These are phyloP conservation scores for Drosophila yakuba DNA, from an alignment of 1,140 invertebrate species.

Conservation along the genomic window DNA sequence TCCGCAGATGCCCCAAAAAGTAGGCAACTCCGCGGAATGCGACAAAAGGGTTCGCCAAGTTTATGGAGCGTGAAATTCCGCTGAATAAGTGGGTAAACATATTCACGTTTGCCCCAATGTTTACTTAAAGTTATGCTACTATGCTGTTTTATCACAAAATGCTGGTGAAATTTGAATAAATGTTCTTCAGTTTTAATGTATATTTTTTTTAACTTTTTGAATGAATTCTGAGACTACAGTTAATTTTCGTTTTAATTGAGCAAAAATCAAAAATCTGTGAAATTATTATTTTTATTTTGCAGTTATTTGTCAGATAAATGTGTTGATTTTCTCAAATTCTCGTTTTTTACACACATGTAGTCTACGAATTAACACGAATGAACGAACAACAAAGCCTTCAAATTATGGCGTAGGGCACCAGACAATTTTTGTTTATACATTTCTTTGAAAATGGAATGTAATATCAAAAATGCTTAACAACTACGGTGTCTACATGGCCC, in stretches of 20 bases:
- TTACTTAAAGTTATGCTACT: no score
- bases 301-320: no score
- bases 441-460: conserved; percentile 11
- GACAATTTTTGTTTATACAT: conserved; percentile 43
- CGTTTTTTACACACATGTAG: neutral
- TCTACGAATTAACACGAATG: conserved; percentile 3
- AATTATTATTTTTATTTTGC: no score
- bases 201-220: no score
- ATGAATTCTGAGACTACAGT: no score
- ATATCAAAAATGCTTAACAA: conserved; percentile 28
- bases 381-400: conserved; percentile 24
- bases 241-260: neutral
- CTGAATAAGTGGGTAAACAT: conserved; percentile 10
- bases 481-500: conserved; percentile 23
- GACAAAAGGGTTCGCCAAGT: conserved; percentile 13
- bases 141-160: neutral
- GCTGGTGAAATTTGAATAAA: no score
- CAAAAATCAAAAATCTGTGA: neutral
- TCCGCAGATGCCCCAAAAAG: conserved; percentile 47
- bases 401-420: conserved; percentile 32
- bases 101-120: neutral
- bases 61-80: conserved; percentile 24
- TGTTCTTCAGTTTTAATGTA: neutral
- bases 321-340: neutral
- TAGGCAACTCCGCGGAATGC: conserved; percentile 42